Base-by-base conservation (phyloP, 2,888 invertebrate species). In the Ornithoptera alexandrae region DNA sequence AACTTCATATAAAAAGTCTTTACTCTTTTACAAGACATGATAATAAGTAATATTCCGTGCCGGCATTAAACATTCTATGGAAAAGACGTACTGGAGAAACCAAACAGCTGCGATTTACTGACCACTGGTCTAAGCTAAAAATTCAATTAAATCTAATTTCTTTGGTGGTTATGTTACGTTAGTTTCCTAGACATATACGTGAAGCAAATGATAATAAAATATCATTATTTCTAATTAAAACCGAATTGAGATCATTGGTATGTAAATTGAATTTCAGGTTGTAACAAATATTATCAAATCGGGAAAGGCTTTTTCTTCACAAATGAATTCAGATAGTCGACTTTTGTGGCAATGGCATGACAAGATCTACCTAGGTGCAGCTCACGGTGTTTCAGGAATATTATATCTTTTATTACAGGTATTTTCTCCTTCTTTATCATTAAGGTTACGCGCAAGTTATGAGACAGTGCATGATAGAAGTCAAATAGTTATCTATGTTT, bases 341-440 rank as follows among this genome's bases (percentile, higher is more conserved):
- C 89, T 98, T 58, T 94, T 97, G 93, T 98, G 96, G 89, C 93
- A 95, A 78, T 98, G 98, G 97, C 97, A 98, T 87, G 95, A 95
- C 57, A 96, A 95, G 82, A 93, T 95, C 81, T 98, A 98, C 83
- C 89, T 97, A 65, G 98, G 98, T 22, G 98, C 96, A 59, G 98
- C 98, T 62, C 98, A 98, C 92, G 98, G 98, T 24, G 88, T 97
- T 74, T 94, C 96, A 72, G 98, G 98, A 8, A 98, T 98, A 79
- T 85, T 97, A 24, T 97, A 96, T 81, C 90, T 96, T 72, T 86
- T 98, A n/a, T 87, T 98, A 74, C 95, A 96, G 94, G 97, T 96
- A 78, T 80, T 50, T 58, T 46, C 46, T 15, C 17, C 4, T 15
- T 46, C 15, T 22, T 46, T 10, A 50, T 50, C 15, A 50, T 50